A percentile compares a stretch with the other conserved stretches of the same genome.
These are phyloP conservation scores for Antechinus stuartii DNA, from an alignment of 2,113 vertebrate genomes.

Conservation along the genomic window DNA sequence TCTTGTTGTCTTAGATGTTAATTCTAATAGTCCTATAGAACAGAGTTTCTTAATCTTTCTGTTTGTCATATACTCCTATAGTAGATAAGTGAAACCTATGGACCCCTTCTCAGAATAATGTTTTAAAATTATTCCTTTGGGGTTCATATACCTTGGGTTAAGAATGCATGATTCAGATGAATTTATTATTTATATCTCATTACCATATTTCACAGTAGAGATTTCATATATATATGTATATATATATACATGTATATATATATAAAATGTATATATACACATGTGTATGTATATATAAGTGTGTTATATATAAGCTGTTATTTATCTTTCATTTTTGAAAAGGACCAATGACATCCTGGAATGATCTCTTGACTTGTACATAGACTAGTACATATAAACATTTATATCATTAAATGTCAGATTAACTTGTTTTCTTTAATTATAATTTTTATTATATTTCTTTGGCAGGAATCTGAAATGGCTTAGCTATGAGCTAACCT, in stretches of 20 bases:
- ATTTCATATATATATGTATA: not conserved
- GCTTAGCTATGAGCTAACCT: slow-evolving; percentile 12
- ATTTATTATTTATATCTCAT: not conserved
- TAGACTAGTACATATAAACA: no score
- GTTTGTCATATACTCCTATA: not conserved
- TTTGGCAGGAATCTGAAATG: slow-evolving; percentile 17
- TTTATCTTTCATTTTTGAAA: no score
- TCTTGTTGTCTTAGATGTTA: not conserved
- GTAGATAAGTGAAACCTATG: not conserved
- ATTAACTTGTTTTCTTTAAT: not conserved
- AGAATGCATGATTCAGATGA: not conserved
- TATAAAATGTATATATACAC: no score
- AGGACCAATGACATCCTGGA: no score
- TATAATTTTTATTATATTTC: not conserved
- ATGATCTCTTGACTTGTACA: no score
- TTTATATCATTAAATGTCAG: not conserved
- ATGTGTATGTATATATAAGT: no score
- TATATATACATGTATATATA: no score
- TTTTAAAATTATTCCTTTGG: not conserved
- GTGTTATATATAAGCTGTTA: no score
- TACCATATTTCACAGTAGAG: not conserved
- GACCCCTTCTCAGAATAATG: no score
- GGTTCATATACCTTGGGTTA: no score
- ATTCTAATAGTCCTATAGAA: not conserved
- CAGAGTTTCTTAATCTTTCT: not conserved